phyloP scores from a whole-genome alignment of 2,113 vertebrate species.

The Tympanuchus pallidicinctus region DNA sequence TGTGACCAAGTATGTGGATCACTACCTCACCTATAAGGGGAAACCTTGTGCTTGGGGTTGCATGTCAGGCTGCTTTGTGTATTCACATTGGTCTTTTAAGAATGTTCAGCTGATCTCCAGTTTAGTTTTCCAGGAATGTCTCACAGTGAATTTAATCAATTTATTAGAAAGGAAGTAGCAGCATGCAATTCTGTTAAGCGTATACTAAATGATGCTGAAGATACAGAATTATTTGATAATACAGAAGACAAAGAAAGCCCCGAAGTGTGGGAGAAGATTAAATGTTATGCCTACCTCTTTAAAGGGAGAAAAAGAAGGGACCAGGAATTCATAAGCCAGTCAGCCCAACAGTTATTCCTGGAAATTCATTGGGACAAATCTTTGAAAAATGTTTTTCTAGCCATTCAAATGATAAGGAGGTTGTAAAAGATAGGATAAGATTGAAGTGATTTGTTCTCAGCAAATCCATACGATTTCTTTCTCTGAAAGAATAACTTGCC shows the following conservation, averaged over 20 bases:
- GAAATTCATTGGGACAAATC: background rate
- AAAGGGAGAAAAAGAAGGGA: background rate
- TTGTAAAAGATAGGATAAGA: background rate
- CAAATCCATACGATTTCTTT: conserved; percentile 17
- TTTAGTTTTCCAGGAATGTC: background rate
- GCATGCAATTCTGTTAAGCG: background rate
- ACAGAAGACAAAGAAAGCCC: background rate
- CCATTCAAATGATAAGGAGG: background rate
- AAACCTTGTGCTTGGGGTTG: background rate
- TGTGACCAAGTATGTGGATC: background rate
- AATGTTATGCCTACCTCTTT: background rate
- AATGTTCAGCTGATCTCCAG: background rate
- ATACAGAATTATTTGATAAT: too few relatives aligned
- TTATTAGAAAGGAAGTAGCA: background rate
- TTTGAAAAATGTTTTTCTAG: background rate
- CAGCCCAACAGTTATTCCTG: background rate
- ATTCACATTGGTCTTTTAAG: background rate
- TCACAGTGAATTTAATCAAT: background rate
- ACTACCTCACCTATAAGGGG: background rate
- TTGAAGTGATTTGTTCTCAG: background rate
- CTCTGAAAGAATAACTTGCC: background rate
- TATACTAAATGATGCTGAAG: background rate
- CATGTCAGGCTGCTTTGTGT: background rate
- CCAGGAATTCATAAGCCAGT: background rate
- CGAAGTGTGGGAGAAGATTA: background rate